Percentiles rank a stretch among this genome's conserved stretches.
Conservation (phyloP, 2,888 invertebrate species). For the Pseudococcus viburni region DNA sequence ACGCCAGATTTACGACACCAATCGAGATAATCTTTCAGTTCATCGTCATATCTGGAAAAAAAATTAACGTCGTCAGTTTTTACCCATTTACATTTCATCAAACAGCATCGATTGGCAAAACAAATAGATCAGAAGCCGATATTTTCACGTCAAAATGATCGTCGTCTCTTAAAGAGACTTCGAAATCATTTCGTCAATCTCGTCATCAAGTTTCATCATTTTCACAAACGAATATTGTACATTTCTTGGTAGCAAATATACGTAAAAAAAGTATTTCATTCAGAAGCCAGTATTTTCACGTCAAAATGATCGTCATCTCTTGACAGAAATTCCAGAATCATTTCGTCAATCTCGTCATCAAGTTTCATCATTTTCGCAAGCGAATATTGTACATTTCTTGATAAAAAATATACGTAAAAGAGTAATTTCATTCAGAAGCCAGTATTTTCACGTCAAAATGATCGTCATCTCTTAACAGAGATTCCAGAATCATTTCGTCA, state of each 20-base stretch:
- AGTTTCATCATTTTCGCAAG: constrained; percentile 21
- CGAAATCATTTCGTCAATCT: constrained; percentile 55
- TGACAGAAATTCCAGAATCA: background rate
- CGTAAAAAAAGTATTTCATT: background rate
- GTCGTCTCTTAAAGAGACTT: background rate
- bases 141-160: constrained; percentile 60
- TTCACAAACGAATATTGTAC: background rate
- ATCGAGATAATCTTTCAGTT: constrained; percentile 63
- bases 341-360: constrained; percentile 29
- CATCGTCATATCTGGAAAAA: constrained; percentile 56
- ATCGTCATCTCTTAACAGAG: background rate
- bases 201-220: constrained; percentile 64
- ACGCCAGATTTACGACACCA: constrained; percentile 60
- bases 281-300: constrained; percentile 21
- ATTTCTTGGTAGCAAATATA: background rate
- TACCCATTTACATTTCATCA: no score
- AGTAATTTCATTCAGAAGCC: constrained; percentile 38
- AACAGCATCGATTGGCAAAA: background rate
- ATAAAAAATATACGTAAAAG: background rate
- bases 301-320: background rate
- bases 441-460: constrained; percentile 50
- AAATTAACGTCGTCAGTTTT: no score
- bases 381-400: background rate
- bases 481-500: constrained; percentile 46
- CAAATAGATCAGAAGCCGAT: constrained; percentile 60